Evolutionary conservation across 2,113 vertebrate genomes (phyloP), one percentile per base, ranked within the genome.

Genomic region (Clarias magur): DNA sequence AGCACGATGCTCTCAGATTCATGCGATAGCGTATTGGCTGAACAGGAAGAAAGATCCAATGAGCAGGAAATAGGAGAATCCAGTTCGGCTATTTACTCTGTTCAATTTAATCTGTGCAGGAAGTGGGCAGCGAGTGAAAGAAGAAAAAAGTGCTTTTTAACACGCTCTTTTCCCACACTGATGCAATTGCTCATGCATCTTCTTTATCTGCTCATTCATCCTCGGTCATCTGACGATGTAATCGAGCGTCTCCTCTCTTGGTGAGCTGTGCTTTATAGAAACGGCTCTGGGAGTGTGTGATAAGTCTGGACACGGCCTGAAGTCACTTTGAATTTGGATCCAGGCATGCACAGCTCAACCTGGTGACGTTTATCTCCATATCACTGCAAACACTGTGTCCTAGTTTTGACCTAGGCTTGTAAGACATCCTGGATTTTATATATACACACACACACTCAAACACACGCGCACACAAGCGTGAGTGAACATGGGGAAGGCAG

Each of bases 151-250:
- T 38, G 83, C 83, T 82, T 80, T 27, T 30, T 85, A 89, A 88
- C 87, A 85, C 87, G 67, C 84, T 59, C 70, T 86, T 79, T 53
- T 82, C 38, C 81, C 88, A 54, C 57, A 60, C 84, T 65, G 90
- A 88, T 89, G 86, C 84, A 78, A 87, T 90, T 90, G 80, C 83
- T 87, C 80, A 53, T 42, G 79, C 87, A 72, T 72, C 57, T 57
- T 88, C 87, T 89, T 90, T 85, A 85, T 88, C 86, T 80, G 63
- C 85, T 89, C 60, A 42, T 88, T 83, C 73, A 84, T 84, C 80
- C 87, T 73, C 16, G 34, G 82, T 90, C 86, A 83, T 76, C 78
- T 82, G 73, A 81, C 73, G 56, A 84, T 80, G 85, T 78, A 80
- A 82, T 82, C 38, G 59, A 84, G 76, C 63, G 59, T 83, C 75